These are phyloP conservation scores for Vireo altiloquus DNA, from an alignment of 2,113 vertebrate genomes.

Conservation along the genomic window DNA sequence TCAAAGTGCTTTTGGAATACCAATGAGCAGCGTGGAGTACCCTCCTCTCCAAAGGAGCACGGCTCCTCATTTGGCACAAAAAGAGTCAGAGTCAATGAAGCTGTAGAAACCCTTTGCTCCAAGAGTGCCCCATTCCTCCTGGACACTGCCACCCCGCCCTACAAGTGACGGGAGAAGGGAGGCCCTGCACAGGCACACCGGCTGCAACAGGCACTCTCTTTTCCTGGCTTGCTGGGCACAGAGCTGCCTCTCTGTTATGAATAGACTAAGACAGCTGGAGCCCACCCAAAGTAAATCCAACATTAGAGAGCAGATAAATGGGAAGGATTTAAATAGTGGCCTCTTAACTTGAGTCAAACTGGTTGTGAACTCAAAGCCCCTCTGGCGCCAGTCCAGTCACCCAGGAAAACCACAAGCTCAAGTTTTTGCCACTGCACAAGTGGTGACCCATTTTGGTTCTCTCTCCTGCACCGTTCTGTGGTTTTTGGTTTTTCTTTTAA, in stretches of 20 bases:
- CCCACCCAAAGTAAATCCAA: constrained; percentile 47
- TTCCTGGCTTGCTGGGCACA: neutral
- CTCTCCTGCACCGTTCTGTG: neutral
- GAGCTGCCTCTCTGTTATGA: neutral
- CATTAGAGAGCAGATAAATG: constrained; percentile 19
- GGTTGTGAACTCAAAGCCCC: constrained; percentile 7
- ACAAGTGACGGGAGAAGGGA: neutral
- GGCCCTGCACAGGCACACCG: neutral
- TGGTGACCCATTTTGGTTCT: neutral
- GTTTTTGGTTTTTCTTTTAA: neutral
- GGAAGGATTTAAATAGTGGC: constrained; percentile 28
- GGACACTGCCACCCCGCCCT: neutral
- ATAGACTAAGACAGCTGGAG: constrained; percentile 27
- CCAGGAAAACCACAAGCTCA: neutral
- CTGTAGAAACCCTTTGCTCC: neutral
- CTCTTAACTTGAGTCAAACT: constrained; percentile 2
- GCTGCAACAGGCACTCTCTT: neutral
- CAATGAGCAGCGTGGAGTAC: constrained; percentile 31
- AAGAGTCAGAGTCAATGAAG: neutral
- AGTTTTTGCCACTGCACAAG: neutral
- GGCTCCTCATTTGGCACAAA: constrained; percentile 7
- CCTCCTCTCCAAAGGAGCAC: neutral
- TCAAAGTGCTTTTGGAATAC: constrained; percentile 49
- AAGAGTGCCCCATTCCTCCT: neutral
- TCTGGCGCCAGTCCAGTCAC: neutral